Evolutionary conservation across 2,888 invertebrate genomes (phyloP).

Genomic region (Meghimatium bilineatum): DNA sequence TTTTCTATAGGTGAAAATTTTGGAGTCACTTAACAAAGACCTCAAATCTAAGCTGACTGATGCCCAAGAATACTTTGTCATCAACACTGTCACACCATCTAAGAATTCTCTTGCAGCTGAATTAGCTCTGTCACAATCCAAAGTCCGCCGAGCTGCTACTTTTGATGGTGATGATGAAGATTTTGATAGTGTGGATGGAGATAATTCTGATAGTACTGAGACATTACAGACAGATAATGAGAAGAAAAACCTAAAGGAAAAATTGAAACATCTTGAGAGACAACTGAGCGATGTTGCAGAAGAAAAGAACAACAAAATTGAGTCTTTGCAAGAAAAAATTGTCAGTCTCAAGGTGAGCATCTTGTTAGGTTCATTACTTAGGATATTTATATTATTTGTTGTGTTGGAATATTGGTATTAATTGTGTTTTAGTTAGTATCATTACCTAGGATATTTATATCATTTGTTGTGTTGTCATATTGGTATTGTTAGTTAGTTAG

Average conservation of each 20-base stretch:
- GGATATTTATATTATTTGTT: no score
- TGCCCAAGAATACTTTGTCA: conserved; percentile 60
- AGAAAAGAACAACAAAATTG: conserved; percentile 66
- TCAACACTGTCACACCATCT: conserved; percentile 52
- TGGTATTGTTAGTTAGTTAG: no score
- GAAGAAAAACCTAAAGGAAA: conserved; percentile 36
- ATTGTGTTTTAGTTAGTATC: no score
- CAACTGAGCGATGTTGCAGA: conserved; percentile 61
- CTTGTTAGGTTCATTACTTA: no score
- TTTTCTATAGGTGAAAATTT: conserved; percentile 52
- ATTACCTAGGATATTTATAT: no score
- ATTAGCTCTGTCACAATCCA: conserved; percentile 49
- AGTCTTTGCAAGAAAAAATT: conserved; percentile 59
- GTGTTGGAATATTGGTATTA: no score
- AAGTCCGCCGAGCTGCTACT: conserved; percentile 1
- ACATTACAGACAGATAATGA: conserved; percentile 4
- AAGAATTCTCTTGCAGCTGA: conserved; percentile 65
- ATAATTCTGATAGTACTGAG: conserved; percentile 5
- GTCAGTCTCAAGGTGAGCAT: conserved; percentile 39
- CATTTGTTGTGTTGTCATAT: no score
- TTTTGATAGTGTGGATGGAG: conserved; percentile 1
- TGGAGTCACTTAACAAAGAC: conserved; percentile 64
- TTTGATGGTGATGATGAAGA: conserved; percentile 40
- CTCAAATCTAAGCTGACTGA: conserved; percentile 64
- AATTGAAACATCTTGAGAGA: conserved; percentile 61